Evolutionary conservation across 2,113 vertebrate species (phyloP), one percentile per base, ranked within the genome.

Genomic region (Lynx canadensis): DNA sequence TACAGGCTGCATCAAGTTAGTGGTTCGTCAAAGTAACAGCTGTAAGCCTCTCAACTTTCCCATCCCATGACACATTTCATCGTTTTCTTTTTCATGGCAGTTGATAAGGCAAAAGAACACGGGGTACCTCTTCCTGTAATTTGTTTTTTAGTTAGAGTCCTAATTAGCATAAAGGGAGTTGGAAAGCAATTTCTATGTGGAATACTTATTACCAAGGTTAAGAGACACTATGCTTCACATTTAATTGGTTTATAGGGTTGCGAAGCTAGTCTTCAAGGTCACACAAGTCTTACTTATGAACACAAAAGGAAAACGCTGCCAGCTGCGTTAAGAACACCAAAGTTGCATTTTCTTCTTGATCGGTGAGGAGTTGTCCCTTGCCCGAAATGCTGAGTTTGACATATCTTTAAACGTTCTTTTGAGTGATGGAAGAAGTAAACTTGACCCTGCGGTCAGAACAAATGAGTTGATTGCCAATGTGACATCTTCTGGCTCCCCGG

Each of bases 121-220:
- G 96, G n/a, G 95, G 92, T 41, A 73, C 50, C 57, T 93, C 48
- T 95, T 97, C 25, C 87, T 36, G 4, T 91, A 81, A 91, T 80
- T 95, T 80, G 94, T 88, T 97, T 94, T 97, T 97, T 82, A 94
- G 55, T 96, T 95, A 48, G 91, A 97, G 29, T 55, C 1, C 16
- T 97, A 97, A 93, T 97, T 93, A 95, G 18, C 48, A 97, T 97
- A 96, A 97, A 96, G 25, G 57, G n/a, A 98, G 45, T 79, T 96
- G 36, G 96, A 97, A 48, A 52, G 73, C 52, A 38, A 33, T 96
- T 98, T 97, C 93, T 95, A 68, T 96, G 57, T 80, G 84, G 57
- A 90, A 97, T 68, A 97, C 73, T 97, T 92, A 98, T 83, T 97
- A 96, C 76, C 73, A 96, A 86, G 89, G 89, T 97, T 98, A 97